Evolutionary conservation across 2,797 vertebrate species (phyloP).

Genomic region (Cetoscarus ocellatus): DNA sequence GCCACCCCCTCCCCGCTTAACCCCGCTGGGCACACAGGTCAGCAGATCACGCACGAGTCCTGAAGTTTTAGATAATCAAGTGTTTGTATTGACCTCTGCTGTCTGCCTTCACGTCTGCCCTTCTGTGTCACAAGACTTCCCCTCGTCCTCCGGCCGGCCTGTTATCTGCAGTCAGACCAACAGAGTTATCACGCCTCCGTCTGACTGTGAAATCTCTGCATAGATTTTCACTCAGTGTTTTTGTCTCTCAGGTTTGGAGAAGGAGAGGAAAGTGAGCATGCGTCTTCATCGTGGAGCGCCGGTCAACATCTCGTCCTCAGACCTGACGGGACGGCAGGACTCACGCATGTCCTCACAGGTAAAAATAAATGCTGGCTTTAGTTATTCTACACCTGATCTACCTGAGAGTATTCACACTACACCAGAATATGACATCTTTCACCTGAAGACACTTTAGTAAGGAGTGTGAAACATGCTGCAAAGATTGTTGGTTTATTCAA

Average conservation of each 20-base stretch:
- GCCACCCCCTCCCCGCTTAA: conserved; percentile 93
- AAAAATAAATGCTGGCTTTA: not conserved
- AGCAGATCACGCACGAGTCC: not conserved
- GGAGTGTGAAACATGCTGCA: too few relatives aligned
- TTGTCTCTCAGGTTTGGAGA: conserved; percentile 87
- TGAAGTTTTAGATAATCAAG: too few relatives aligned
- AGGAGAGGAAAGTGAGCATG: conserved; percentile 98
- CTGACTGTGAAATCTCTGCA: too few relatives aligned
- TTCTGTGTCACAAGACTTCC: not conserved
- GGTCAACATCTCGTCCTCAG: conserved; percentile 96
- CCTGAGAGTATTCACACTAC: too few relatives aligned
- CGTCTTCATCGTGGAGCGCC: conserved; percentile 94
- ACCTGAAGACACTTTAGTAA: too few relatives aligned
- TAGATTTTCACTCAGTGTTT: too few relatives aligned
- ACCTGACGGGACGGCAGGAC: conserved; percentile 96
- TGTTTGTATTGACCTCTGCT: not conserved
- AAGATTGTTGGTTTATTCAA: too few relatives aligned
- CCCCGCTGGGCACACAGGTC: conserved; percentile 88
- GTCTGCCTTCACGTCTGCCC: not conserved
- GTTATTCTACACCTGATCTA: too few relatives aligned
- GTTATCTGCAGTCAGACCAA: too few relatives aligned
- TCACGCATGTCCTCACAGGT: conserved; percentile 99
- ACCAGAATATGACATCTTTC: too few relatives aligned
- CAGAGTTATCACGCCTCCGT: too few relatives aligned
- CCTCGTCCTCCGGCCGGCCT: not conserved